Evolutionary conservation across 2,888 invertebrate genomes (phyloP), one percentile per base, ranked within the genome.

Genomic region (Trypoxylon attenuatum): DNA sequence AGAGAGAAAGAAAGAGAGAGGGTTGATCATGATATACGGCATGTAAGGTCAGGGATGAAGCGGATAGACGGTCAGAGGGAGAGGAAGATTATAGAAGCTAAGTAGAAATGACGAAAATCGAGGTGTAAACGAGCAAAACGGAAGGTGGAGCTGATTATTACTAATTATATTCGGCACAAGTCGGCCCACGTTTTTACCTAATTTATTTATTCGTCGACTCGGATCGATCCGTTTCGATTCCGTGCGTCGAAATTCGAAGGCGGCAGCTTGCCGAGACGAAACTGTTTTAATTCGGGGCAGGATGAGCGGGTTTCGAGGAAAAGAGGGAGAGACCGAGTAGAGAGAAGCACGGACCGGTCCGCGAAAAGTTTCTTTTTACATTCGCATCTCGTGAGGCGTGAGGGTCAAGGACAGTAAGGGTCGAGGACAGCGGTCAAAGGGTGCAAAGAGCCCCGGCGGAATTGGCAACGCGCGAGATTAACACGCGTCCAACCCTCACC

Each of bases 401-500:
- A 53, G 64, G 58, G 57, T 58, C 60, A 67, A 55, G 67, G 51
- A 38, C 47, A 56, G 45, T n/a, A n/a, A n/a, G n/a, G n/a, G n/a
- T n/a, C n/a, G n/a, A n/a, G n/a, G 45, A 52, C 22, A 22, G 38
- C 33, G 50, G 59, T 53, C 45, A 49, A 53, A 52, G 13, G 47
- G 41, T 49, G 47, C 29, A 46, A 39, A 46, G 38, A 45, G 23
- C 23, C 15, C 25, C 25, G 58, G 41, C 29, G 29, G 33, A 58
- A 41, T 41, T 18, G 23, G 39, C 29, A 46, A 33, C 43, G 46
- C 23, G 33, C 33, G 29, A 60, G 45, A 39, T 42, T 46, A n/a
- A 55, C 55, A 67, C 64, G 68, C 73, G 71, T 63, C 71, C 71
- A 64, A 71, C 71, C 76, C 73, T 73, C 73, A 72, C 74, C 73